A percentile compares a stretch with the other conserved stretches of the same genome.
Evolutionary conservation across 2,113 vertebrate species (phyloP).

Genomic region (Eulemur macaco): DNA sequence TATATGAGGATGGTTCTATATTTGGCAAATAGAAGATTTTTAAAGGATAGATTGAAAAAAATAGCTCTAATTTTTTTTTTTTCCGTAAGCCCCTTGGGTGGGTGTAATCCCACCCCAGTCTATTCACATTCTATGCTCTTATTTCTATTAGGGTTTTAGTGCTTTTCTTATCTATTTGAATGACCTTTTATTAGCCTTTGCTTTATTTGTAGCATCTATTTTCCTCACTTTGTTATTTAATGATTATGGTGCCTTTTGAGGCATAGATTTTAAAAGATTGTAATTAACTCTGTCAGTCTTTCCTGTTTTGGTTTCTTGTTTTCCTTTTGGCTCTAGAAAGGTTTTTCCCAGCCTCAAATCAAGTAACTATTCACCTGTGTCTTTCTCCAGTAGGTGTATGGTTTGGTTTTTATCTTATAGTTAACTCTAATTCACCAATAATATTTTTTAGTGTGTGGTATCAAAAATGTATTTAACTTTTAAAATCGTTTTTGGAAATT

Average conservation of each 20-base stretch:
- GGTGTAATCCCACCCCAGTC: background rate
- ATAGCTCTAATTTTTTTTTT: background rate
- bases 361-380: background rate
- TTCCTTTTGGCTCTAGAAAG: background rate
- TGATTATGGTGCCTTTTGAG: background rate
- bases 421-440: background rate
- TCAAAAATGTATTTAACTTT: background rate
- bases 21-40: background rate
- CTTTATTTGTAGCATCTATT: background rate
- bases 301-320: constrained; percentile 15
- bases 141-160: background rate
- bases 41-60: background rate
- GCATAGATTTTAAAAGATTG: background rate
- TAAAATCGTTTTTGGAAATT: background rate
- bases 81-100: background rate
- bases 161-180: background rate
- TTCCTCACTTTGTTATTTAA: background rate
- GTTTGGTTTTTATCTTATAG: background rate
- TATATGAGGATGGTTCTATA: no score
- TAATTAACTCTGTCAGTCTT: background rate
- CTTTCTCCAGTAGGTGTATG: background rate
- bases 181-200: background rate
- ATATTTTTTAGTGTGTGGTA: background rate
- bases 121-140: background rate
- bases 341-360: background rate